These are phyloP conservation scores for Ptychodera flava DNA, from an alignment of 35 echinoderm and acorn worm species.

Conservation along the genomic window DNA sequence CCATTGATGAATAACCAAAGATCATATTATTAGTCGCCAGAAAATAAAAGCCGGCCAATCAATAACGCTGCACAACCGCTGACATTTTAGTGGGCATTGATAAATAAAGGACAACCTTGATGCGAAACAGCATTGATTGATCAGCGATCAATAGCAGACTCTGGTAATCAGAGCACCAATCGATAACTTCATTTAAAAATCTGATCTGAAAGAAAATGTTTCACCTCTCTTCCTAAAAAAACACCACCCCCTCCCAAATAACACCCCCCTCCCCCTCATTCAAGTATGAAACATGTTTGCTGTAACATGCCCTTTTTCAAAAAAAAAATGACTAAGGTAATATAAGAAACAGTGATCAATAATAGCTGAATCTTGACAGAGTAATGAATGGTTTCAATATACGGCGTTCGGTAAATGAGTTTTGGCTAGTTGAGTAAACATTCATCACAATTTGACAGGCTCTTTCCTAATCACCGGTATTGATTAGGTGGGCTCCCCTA, in stretches of 20 bases:
- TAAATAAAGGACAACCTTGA: background rate
- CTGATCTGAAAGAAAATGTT: too few relatives aligned
- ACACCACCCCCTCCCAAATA: too few relatives aligned
- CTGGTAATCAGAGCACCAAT: background rate
- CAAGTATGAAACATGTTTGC: too few relatives aligned
- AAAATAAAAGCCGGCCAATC: background rate
- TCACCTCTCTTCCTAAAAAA: too few relatives aligned
- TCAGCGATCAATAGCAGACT: background rate
- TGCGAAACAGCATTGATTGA: background rate
- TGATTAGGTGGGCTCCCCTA: background rate
- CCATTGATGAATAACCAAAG: background rate
- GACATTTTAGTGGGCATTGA: background rate
- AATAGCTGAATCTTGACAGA: background rate
- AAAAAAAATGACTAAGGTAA: too few relatives aligned
- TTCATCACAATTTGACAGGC: background rate
- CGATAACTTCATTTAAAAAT: background rate
- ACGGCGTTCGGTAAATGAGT: background rate
- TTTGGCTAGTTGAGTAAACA: background rate
- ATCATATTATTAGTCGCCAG: background rate
- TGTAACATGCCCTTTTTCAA: too few relatives aligned
- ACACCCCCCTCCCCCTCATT: too few relatives aligned
- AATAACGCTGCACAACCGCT: background rate
- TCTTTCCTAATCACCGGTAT: background rate
- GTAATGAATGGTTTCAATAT: background rate
- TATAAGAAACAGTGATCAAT: too few relatives aligned